phyloP scores from a whole-genome alignment of 2,888 invertebrate species.

The Idaea biselata region DNA sequence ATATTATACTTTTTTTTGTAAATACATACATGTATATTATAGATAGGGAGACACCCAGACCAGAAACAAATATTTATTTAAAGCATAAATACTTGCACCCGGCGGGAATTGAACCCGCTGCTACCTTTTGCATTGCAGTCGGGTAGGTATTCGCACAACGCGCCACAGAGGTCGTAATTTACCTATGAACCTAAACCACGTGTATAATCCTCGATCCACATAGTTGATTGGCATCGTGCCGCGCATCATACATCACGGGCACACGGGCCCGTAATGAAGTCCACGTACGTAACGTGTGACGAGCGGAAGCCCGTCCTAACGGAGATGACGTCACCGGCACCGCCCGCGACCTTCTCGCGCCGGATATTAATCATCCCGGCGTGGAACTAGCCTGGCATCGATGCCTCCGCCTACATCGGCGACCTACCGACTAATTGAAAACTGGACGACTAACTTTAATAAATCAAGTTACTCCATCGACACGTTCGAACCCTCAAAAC shows the following conservation, averaged over 20 bases:
- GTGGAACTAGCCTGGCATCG: constrained; percentile 36
- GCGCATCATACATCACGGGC: constrained; percentile 18
- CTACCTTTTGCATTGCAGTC: too few relatives aligned
- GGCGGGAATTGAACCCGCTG: too few relatives aligned
- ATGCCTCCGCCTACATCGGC: constrained; percentile 22
- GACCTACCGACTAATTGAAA: constrained; percentile 52
- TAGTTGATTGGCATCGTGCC: neutral
- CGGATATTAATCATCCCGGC: constrained; percentile 77
- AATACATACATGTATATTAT: too few relatives aligned
- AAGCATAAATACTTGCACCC: too few relatives aligned
- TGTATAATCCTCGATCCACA: neutral
- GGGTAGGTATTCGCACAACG: too few relatives aligned
- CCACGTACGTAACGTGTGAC: constrained; percentile 35
- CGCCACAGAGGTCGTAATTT: too few relatives aligned
- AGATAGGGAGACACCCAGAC: too few relatives aligned
- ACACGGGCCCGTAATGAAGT: constrained; percentile 41
- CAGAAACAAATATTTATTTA: too few relatives aligned
- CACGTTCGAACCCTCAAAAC: constrained; percentile 21
- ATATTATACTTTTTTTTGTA: too few relatives aligned
- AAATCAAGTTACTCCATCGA: constrained; percentile 28
- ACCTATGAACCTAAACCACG: too few relatives aligned
- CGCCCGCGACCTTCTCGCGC: constrained; percentile 66
- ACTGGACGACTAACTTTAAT: constrained; percentile 34
- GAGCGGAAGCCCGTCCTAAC: constrained; percentile 67
- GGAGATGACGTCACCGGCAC: constrained; percentile 70